Base-by-base conservation (phyloP, 2,113 vertebrate species). In the Prionailurus bengalensis region DNA sequence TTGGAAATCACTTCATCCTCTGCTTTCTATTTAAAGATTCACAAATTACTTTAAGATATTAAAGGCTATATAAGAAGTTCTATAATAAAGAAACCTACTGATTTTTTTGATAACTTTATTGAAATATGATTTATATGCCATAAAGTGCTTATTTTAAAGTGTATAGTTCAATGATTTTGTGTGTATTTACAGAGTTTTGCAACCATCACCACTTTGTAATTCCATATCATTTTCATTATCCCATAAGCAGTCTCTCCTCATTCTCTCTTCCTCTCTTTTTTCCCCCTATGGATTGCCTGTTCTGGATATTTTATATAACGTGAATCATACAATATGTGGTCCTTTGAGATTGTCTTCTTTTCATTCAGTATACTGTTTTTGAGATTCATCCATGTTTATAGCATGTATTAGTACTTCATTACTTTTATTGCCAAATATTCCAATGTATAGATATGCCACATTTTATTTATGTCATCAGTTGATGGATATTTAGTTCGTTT, bases 51-150 rank as follows among this genome's bases (percentile, higher is more conserved):
- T 89, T 79, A 85, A 89, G 23, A 48, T 74, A 58, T 36, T 58
- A 86, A 93, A 81, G 33, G 12, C 55, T 76, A 76, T 71, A 71
- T 74, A 15, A 90, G 39, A 93, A 61, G 23, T 89, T 78, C 51
- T 92, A 11, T 76, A 53, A 63, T 29, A 88, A 86, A 78, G 33
- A 63, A 94, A 88, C 63, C 7, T 85, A 42, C 79, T 66, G 48
- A 96, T 58, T 82, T 73, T 88, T 39, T 36, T 29, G 83, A 84
- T 5, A 85, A n/a, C 21, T 92, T 95, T 63, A 83, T 84, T 83
- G 63, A 88, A 5, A 42, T 88, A 92, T 42, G 76, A 63, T 65
- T 79, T 92, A 84, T 10, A 84, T 89, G 70, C 9, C 65, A 85
- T 92, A 61, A 81, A n/a, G 27, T 65, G 79, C 73, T 79, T 5